Evolutionary conservation across 2,113 vertebrate species (phyloP).

Genomic region (Nerophis ophidion): DNA sequence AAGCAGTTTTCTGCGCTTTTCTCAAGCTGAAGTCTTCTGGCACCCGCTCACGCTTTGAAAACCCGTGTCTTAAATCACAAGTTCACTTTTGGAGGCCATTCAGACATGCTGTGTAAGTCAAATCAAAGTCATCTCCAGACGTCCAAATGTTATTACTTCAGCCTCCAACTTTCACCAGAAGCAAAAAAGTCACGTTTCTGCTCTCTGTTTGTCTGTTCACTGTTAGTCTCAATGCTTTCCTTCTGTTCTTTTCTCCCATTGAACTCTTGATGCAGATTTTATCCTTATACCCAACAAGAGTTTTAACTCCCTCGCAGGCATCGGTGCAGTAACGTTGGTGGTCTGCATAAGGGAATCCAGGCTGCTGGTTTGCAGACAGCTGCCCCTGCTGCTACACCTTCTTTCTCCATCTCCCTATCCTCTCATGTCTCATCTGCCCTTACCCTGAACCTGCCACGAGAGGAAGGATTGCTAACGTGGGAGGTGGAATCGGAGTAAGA

Average conservation of each 20-base stretch:
- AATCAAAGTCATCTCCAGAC: slow-evolving; percentile 16
- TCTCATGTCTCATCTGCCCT: slow-evolving; percentile 46
- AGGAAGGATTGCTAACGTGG: slow-evolving; percentile 24
- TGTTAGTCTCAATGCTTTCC: slow-evolving; percentile 25
- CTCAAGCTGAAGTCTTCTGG: too few relatives aligned
- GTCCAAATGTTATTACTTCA: slow-evolving; percentile 32
- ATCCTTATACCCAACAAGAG: too few relatives aligned
- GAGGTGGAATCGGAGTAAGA: slow-evolving; percentile 17
- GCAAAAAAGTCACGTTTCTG: slow-evolving; percentile 26
- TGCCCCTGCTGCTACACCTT: slow-evolving; percentile 36
- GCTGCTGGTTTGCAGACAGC: slow-evolving; percentile 56
- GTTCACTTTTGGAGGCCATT: slow-evolving; percentile 24
- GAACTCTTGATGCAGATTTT: neutral
- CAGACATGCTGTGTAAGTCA: slow-evolving; percentile 28
- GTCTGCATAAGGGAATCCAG: slow-evolving; percentile 37
- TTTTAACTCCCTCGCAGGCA: neutral
- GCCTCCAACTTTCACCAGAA: slow-evolving; percentile 24
- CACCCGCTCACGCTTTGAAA: too few relatives aligned
- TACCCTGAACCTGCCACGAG: slow-evolving; percentile 58
- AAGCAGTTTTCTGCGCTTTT: too few relatives aligned
- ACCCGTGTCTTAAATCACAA: slow-evolving; percentile 9
- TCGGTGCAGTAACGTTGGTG: neutral
- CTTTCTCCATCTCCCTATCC: slow-evolving; percentile 32
- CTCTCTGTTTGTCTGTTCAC: slow-evolving; percentile 35
- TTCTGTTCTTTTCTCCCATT: neutral